Evolutionary conservation across 64 coral and sea anemone genomes (phyloP).

Genomic region (Orbicella faveolata): DNA sequence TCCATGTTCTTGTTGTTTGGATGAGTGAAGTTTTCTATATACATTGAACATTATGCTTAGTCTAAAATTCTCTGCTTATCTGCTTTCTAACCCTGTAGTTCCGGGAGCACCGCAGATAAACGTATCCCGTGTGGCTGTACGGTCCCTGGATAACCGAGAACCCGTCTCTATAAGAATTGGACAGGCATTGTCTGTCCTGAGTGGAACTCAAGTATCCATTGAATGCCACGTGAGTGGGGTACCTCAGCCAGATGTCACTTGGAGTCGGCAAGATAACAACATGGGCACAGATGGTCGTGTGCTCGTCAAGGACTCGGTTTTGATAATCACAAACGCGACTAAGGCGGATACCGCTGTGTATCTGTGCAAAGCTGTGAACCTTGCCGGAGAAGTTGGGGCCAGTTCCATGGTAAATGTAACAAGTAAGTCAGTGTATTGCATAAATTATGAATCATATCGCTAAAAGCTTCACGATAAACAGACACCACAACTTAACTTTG

Average conservation of each 20-base stretch:
- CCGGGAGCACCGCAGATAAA: slow-evolving; percentile 36
- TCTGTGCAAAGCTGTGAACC: slow-evolving; percentile 58
- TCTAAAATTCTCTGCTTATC: not conserved
- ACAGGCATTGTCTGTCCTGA: slow-evolving; percentile 25
- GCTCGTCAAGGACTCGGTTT: not conserved
- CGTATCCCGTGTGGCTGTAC: slow-evolving; percentile 23
- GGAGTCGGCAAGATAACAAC: slow-evolving; percentile 11
- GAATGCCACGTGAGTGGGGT: slow-evolving; percentile 44
- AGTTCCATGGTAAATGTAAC: slow-evolving; percentile 44
- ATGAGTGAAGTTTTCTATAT: no score
- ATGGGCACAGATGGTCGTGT: not conserved
- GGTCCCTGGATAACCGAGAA: slow-evolving; percentile 22
- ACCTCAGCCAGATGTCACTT: slow-evolving; percentile 36
- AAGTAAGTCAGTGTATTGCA: slow-evolving; percentile 37
- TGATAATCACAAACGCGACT: slow-evolving; percentile 51
- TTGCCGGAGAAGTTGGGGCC: slow-evolving; percentile 60
- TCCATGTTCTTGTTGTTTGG: no score
- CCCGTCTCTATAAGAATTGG: slow-evolving; percentile 25
- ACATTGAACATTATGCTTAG: no score
- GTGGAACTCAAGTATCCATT: slow-evolving; percentile 45
- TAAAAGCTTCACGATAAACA: no score
- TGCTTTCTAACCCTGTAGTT: not conserved
- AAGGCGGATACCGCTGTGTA: slow-evolving; percentile 54
- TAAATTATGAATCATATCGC: not conserved
- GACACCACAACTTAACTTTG: no score